Evolutionary conservation across 2,113 vertebrate genomes (phyloP).

Genomic region (Eurystomus gularis): DNA sequence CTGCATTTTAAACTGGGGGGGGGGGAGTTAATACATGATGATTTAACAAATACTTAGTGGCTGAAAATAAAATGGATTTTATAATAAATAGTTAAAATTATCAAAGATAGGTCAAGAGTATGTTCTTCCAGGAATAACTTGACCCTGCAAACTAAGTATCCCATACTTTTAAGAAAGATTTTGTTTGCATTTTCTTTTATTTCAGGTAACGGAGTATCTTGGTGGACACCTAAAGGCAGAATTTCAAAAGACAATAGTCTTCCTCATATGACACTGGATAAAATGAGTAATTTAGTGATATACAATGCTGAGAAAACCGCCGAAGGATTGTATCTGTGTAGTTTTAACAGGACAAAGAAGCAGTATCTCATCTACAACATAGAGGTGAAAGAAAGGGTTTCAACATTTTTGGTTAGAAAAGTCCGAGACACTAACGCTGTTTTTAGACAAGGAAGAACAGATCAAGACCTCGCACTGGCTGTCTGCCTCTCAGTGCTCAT

Average conservation of each 20-base stretch:
- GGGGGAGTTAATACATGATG: rapidly evolving
- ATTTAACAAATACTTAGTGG: not conserved
- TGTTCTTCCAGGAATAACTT: not conserved
- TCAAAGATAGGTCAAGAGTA: not conserved
- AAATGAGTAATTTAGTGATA: conserved; percentile 55
- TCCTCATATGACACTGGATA: conserved; percentile 1
- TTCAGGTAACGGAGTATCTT: conserved; percentile 60
- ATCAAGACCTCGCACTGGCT: conserved; percentile 73
- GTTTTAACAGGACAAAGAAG: conserved; percentile 41
- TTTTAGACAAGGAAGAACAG: not conserved
- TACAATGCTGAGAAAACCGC: conserved; percentile 36
- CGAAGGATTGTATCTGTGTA: conserved; percentile 68
- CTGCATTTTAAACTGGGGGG: not conserved
- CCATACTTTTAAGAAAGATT: not conserved
- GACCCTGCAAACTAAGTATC: not conserved
- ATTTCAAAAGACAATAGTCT: conserved; percentile 8
- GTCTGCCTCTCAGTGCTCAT: conserved; percentile 85
- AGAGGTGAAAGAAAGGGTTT: conserved; percentile 46
- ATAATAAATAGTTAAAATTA: not conserved
- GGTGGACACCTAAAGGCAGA: conserved; percentile 77
- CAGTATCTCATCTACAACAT: conserved; percentile 59
- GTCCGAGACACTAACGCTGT: not conserved
- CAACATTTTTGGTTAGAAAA: not conserved
- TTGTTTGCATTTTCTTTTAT: not conserved
- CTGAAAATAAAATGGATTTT: not conserved